Evolutionary conservation across 2,888 invertebrate genomes (phyloP).

Genomic region (Eupithecia centaureata): DNA sequence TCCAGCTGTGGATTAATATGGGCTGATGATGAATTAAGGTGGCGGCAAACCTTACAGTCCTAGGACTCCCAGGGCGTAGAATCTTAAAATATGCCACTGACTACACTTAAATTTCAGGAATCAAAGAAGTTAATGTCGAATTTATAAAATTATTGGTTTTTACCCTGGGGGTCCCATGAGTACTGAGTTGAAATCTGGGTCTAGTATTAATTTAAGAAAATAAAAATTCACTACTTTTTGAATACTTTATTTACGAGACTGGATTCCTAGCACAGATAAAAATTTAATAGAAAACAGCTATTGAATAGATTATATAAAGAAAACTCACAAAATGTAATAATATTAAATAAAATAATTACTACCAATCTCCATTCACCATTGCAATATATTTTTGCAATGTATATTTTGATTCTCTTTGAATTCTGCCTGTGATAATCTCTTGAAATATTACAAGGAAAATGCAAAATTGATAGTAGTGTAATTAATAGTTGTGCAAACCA

Average conservation of each 20-base stretch:
- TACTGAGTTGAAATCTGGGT: no score
- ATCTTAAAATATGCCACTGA: no score
- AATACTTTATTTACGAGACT: slow-evolving; percentile 57
- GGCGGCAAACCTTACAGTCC: no score
- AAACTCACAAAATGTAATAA: slow-evolving; percentile 69
- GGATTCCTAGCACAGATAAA: slow-evolving; percentile 75
- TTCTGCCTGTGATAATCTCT: neutral
- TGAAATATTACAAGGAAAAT: slow-evolving; percentile 7
- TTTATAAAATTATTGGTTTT: no score
- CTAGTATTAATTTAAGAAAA: no score
- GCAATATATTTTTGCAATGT: slow-evolving; percentile 3
- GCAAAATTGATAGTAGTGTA: neutral
- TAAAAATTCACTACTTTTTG: slow-evolving; percentile 40
- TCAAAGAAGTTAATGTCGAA: no score
- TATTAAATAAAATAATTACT: neutral
- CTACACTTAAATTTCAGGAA: no score
- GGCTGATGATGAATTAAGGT: no score
- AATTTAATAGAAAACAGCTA: slow-evolving; percentile 76
- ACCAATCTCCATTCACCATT: neutral
- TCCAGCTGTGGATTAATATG: no score
- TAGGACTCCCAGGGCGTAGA: no score
- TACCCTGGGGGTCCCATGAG: no score
- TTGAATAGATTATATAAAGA: slow-evolving; percentile 71
- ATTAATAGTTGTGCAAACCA: slow-evolving; percentile 43
- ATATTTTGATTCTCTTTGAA: neutral